Evolutionary conservation across 2,888 invertebrate genomes (phyloP).

Genomic region (Mycalesis mineus): DNA sequence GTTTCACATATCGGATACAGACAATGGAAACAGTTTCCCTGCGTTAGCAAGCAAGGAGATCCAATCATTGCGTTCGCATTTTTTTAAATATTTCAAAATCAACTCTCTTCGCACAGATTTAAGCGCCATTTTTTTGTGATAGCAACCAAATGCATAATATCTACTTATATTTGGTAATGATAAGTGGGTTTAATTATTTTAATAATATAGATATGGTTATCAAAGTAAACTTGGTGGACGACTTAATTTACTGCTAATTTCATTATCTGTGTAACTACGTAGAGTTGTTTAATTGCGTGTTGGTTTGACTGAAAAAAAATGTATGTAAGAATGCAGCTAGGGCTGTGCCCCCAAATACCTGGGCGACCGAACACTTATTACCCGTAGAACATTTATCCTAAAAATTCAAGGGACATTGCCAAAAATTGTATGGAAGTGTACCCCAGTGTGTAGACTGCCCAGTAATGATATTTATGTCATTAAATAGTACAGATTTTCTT

Average conservation of each 20-base stretch:
- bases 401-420: too few relatives aligned
- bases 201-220: slow-evolving; percentile 27
- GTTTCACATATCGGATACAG: background rate
- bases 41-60: slow-evolving; percentile 35
- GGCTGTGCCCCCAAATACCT: too few relatives aligned
- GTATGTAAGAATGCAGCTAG: background rate
- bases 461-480: too few relatives aligned
- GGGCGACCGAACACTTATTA: too few relatives aligned
- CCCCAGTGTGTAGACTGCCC: too few relatives aligned
- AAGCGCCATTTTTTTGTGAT: slow-evolving; percentile 23
- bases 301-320: background rate
- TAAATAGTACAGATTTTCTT: too few relatives aligned
- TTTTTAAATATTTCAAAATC: slow-evolving; percentile 23
- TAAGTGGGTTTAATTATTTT: slow-evolving; percentile 34
- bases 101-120: slow-evolving; percentile 15
- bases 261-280: slow-evolving; percentile 28
- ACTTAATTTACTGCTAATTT: slow-evolving; percentile 23
- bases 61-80: slow-evolving; percentile 40
- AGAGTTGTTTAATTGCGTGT: background rate
- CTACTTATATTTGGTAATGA: slow-evolving; percentile 39
- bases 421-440: too few relatives aligned
- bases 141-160: slow-evolving; percentile 18
- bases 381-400: too few relatives aligned
- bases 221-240: slow-evolving; percentile 6
- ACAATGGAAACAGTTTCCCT: slow-evolving; percentile 21